Evolutionary conservation across 2,888 invertebrate species (phyloP).

Genomic region (Agapostemon virescens): DNA sequence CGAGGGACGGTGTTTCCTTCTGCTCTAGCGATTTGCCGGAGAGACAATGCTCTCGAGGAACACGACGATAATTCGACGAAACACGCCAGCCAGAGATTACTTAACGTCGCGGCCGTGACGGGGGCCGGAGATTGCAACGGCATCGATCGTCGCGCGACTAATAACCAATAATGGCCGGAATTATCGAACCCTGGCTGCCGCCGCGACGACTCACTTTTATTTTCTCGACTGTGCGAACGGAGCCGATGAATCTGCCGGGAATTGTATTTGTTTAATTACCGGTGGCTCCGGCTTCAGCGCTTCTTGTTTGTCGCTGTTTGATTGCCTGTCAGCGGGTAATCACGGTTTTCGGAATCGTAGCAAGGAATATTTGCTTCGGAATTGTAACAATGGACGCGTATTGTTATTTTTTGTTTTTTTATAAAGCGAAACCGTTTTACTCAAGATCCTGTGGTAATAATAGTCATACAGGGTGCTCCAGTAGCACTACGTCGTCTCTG

Average conservation of each 20-base stretch:
- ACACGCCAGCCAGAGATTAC: constrained; percentile 15
- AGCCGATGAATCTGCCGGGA: not conserved
- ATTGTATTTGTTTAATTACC: constrained; percentile 8
- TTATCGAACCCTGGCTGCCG: not conserved
- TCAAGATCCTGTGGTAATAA: too few species aligned
- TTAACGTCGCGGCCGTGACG: constrained; percentile 6
- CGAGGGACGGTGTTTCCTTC: constrained; percentile 24
- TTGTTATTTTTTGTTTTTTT: not conserved
- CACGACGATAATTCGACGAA: constrained; percentile 27
- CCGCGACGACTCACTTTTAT: not conserved
- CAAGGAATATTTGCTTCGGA: not conserved
- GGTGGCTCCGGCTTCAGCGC: not conserved
- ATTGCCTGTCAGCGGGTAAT: not conserved
- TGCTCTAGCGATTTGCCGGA: constrained; percentile 21
- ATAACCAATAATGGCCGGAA: constrained; percentile 8
- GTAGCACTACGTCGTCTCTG: too few species aligned
- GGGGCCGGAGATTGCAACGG: constrained; percentile 5
- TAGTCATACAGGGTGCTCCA: too few species aligned
- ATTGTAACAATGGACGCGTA: not conserved
- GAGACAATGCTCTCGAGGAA: constrained; percentile 25
- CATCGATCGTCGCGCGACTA: not conserved
- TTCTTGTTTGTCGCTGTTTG: not conserved
- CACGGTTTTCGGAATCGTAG: not conserved
- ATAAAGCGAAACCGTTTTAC: too few species aligned
- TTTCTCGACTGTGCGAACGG: not conserved